phyloP scores from a whole-genome alignment of 2,797 vertebrate genomes.

The Galagoides demidoff region DNA sequence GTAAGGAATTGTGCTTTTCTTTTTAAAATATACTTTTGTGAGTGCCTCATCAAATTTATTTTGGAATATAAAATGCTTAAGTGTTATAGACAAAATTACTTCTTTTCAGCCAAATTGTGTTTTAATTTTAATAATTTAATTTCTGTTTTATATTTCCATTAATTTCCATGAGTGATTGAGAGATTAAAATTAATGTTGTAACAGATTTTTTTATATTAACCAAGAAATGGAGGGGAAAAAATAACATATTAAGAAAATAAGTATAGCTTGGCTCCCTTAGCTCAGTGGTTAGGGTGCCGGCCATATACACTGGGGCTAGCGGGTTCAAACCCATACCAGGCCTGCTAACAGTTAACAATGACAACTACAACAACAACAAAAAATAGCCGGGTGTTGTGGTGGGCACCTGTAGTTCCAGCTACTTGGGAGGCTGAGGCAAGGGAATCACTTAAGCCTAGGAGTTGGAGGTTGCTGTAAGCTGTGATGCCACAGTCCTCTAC shows the following conservation, averaged over 20 bases:
- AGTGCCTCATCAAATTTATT: conserved; percentile 46
- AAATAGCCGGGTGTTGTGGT: too few species aligned
- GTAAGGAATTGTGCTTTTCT: conserved; percentile 89
- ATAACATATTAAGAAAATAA: conserved; percentile 46
- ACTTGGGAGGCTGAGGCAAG: too few species aligned
- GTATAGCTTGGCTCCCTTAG: too few species aligned
- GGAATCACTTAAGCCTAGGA: too few species aligned
- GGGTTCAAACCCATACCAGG: too few species aligned
- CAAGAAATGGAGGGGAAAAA: neutral
- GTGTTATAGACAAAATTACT: conserved; percentile 45
- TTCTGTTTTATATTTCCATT: conserved; percentile 46
- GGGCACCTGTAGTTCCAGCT: too few species aligned
- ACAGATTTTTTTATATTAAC: conserved; percentile 38
- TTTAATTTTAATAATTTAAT: conserved; percentile 49
- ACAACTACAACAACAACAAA: too few species aligned
- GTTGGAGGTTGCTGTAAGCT: too few species aligned
- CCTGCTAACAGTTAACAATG: too few species aligned
- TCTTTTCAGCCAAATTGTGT: conserved; percentile 44
- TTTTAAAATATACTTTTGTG: conserved; percentile 40
- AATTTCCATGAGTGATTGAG: conserved; percentile 29
- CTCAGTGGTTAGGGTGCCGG: too few species aligned
- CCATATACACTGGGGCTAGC: too few species aligned
- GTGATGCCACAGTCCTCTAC: too few species aligned
- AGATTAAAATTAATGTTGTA: conserved; percentile 37
- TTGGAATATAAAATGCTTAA: conserved; percentile 42